Conservation (phyloP, 1,140 invertebrate genomes). For the Cecropterus lyciades region DNA sequence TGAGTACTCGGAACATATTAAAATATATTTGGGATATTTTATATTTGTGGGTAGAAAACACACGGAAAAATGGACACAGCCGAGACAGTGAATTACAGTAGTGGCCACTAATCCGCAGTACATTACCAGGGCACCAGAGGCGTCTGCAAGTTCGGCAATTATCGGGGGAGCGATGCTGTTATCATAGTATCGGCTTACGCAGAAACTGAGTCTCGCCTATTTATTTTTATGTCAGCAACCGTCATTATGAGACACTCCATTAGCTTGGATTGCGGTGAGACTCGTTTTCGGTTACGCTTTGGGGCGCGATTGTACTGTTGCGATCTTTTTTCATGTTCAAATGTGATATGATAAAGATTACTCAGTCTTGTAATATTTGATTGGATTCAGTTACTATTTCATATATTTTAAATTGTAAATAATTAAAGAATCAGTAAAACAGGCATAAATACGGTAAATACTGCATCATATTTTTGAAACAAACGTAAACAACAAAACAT, state of each 20-base stretch:
- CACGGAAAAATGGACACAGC: not conserved
- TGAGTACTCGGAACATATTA: too few species aligned
- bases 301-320: slow-evolving; percentile 67
- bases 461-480: too few species aligned
- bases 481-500: too few species aligned
- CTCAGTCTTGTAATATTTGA: too few species aligned
- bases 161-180: slow-evolving; percentile 81
- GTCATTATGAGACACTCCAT: slow-evolving; percentile 84
- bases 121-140: slow-evolving; percentile 57
- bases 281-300: slow-evolving; percentile 80
- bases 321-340: slow-evolving; percentile 53
- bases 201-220: slow-evolving; percentile 83
- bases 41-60: too few species aligned
- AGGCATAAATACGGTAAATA: too few species aligned
- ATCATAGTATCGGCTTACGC: slow-evolving; percentile 84
- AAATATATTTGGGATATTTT: too few species aligned
- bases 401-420: too few species aligned
- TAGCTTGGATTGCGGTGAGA: slow-evolving; percentile 81
- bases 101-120: slow-evolving; percentile 64
- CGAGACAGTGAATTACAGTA: slow-evolving; percentile 53
- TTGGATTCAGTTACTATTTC: too few species aligned
- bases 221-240: slow-evolving; percentile 84
- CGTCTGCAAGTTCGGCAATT: slow-evolving; percentile 78
- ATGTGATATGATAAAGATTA: not conserved
- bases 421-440: too few species aligned